These are phyloP conservation scores for Gila orcuttii DNA, from an alignment of 2,113 vertebrate genomes.

Conservation along the genomic window DNA sequence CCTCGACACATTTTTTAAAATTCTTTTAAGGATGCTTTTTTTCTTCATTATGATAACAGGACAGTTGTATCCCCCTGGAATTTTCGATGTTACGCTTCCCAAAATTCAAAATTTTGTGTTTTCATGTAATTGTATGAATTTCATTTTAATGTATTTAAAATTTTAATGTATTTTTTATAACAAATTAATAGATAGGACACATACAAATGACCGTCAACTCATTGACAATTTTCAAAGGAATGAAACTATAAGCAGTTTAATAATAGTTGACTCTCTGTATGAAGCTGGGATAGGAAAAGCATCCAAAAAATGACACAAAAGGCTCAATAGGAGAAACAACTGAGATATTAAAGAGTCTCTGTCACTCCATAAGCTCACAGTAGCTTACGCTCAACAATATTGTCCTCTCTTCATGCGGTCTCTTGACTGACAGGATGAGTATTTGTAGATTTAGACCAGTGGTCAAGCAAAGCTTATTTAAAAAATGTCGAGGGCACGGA, in stretches of 20 bases:
- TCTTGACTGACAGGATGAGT: slow-evolving; percentile 46
- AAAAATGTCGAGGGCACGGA: slow-evolving; percentile 61
- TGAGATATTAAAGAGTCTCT: background rate
- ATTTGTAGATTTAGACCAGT: slow-evolving; percentile 32
- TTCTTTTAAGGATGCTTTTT: no score
- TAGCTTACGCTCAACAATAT: background rate
- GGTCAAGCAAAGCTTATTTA: slow-evolving; percentile 64
- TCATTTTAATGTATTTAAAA: background rate
- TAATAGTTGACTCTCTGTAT: background rate
- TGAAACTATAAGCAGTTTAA: background rate
- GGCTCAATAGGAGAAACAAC: background rate
- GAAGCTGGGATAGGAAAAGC: background rate
- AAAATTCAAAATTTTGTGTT: no score
- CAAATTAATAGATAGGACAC: background rate
- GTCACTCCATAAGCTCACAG: background rate
- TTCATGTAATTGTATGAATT: no score
- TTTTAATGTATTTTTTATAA: background rate
- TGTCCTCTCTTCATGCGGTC: background rate
- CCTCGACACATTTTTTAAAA: no score
- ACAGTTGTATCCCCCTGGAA: no score
- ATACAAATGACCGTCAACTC: background rate
- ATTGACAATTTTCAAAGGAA: background rate
- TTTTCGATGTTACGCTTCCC: no score
- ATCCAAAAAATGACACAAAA: background rate
- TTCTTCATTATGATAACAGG: no score